Evolutionary conservation across 2,113 vertebrate genomes (phyloP).

Genomic region (Garra rufa): DNA sequence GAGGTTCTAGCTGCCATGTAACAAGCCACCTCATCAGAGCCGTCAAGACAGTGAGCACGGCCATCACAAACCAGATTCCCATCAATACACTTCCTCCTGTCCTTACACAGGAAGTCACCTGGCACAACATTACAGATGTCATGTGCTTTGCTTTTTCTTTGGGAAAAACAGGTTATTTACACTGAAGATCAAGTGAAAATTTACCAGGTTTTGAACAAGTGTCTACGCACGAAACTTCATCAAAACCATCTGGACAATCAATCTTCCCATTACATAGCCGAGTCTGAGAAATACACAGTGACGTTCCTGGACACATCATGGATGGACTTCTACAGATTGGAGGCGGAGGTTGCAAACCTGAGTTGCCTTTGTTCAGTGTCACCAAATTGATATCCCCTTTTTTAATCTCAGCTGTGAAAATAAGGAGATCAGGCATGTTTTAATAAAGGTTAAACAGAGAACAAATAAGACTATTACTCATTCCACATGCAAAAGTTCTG

Average conservation of each 20-base stretch:
- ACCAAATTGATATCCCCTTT: neutral
- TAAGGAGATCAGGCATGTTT: neutral
- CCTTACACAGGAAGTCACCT: conserved; percentile 77
- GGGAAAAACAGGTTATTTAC: neutral
- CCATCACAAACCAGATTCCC: conserved; percentile 78
- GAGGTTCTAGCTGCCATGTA: neutral
- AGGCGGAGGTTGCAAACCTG: neutral
- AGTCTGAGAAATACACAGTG: conserved; percentile 72
- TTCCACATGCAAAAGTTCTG: neutral
- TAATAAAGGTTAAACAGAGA: neutral
- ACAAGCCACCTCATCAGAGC: conserved; percentile 82
- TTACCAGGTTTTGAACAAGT: conserved; percentile 80
- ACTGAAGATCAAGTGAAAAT: neutral
- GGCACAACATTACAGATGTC: neutral
- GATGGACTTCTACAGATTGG: conserved; percentile 69
- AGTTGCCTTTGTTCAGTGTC: neutral
- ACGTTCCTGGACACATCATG: conserved; percentile 72
- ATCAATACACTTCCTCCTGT: conserved; percentile 68
- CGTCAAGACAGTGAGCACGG: conserved; percentile 76
- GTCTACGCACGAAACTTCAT: conserved; percentile 78
- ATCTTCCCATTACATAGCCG: conserved; percentile 80
- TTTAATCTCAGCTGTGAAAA: neutral
- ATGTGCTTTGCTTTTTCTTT: neutral
- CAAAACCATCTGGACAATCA: conserved; percentile 85
- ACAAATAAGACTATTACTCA: neutral